phyloP scores from a whole-genome alignment of 2,888 invertebrate species.

The Dryomyza anilis region DNA sequence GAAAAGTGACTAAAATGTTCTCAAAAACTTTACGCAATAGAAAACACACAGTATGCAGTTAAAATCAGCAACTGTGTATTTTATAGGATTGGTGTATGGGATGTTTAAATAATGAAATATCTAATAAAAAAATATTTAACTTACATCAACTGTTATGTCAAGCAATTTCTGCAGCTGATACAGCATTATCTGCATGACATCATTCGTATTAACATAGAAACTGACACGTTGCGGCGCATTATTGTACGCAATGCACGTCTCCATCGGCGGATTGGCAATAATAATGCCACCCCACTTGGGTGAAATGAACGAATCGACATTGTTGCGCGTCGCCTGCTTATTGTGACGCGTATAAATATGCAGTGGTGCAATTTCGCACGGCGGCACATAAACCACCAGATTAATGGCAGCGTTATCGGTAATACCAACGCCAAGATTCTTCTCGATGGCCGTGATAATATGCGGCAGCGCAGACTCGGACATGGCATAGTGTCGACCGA shows the following conservation, averaged over 20 bases:
- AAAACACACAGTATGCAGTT: too few species aligned
- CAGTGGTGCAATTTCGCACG: conserved; percentile 75
- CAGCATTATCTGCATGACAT: conserved; percentile 78
- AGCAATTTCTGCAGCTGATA: conserved; percentile 76
- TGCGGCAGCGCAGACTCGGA: conserved; percentile 76
- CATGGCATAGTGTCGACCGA: conserved; percentile 69
- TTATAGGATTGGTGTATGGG: too few species aligned
- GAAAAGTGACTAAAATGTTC: too few species aligned
- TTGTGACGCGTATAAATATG: conserved; percentile 69
- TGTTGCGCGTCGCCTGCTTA: conserved; percentile 56
- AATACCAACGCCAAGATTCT: conserved; percentile 83
- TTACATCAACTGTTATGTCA: conserved; percentile 71
- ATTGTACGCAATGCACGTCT: conserved; percentile 63
- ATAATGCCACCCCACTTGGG: conserved; percentile 91
- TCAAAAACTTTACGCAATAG: not conserved
- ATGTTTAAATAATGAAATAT: not conserved
- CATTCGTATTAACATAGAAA: conserved; percentile 66
- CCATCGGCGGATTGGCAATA: conserved; percentile 71
- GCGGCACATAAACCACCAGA: conserved; percentile 82
- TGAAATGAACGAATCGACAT: conserved; percentile 77
- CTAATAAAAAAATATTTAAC: conserved; percentile 29
- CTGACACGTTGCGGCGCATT: conserved; percentile 52
- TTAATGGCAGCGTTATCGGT: conserved; percentile 82
- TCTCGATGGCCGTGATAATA: conserved; percentile 85
- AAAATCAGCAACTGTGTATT: too few species aligned